phyloP scores from a whole-genome alignment of 2,113 vertebrate genomes.

The Grammomys surdaster region DNA sequence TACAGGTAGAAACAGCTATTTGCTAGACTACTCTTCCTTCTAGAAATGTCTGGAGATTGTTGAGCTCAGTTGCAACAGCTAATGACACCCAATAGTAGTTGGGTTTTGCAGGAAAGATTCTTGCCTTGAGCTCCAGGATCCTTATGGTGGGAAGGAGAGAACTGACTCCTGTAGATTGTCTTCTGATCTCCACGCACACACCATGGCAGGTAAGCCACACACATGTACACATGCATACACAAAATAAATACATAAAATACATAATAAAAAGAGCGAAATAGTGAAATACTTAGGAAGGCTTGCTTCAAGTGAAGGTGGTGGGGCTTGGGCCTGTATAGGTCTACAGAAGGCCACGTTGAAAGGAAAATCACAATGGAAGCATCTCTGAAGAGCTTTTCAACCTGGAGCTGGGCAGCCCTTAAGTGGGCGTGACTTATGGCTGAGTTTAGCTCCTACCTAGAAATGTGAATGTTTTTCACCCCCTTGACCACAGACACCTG shows the following conservation, averaged over 20 bases:
- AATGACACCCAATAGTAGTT: no score
- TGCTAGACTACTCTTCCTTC: not conserved
- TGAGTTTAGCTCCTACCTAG: not conserved
- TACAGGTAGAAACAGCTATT: not conserved
- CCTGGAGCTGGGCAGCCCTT: not conserved
- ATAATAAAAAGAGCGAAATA: not conserved
- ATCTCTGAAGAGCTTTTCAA: not conserved
- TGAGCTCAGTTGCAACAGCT: not conserved
- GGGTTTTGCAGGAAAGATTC: not conserved
- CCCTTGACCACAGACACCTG: not conserved
- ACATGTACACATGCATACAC: not conserved
- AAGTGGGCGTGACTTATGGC: no score
- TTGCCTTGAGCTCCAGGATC: not conserved
- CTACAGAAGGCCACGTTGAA: not conserved
- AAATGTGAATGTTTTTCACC: not conserved
- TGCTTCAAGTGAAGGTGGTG: not conserved
- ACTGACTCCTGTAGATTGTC: not conserved
- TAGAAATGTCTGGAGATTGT: conserved; percentile 4
- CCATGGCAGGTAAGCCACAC: not conserved
- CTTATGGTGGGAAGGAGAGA: not conserved
- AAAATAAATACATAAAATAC: not conserved
- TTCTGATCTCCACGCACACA: not conserved
- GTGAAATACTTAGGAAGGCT: not conserved
- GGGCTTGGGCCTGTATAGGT: not conserved
- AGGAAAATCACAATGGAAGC: not conserved